Conservation (phyloP, 2,113 vertebrate species). For the Alligator mississippiensis region DNA sequence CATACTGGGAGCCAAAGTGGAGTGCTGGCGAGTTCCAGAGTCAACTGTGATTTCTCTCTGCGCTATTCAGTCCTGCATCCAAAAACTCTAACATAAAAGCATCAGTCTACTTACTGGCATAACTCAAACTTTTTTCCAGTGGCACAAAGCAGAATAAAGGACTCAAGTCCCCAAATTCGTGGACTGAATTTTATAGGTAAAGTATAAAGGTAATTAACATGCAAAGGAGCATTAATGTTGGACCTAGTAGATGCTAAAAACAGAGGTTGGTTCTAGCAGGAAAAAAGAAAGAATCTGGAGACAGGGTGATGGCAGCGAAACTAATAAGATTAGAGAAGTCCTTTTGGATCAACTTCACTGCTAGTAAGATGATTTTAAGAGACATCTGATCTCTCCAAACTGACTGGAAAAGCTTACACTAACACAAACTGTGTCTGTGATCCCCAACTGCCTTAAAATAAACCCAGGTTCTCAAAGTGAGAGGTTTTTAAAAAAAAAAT, state of each 20-base stretch:
- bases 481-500: conserved; percentile 36
- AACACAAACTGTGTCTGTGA: background rate
- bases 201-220: conserved; percentile 46
- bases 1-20: background rate
- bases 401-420: conserved; percentile 59
- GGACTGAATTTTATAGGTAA: background rate
- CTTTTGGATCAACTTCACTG: conserved; percentile 58
- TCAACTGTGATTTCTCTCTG: background rate
- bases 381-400: conserved; percentile 71
- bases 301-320: conserved; percentile 56
- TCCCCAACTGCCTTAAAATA: conserved; percentile 50
- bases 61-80: background rate
- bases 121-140: background rate
- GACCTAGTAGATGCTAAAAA: conserved; percentile 63
- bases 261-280: conserved; percentile 60
- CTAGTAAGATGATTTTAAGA: conserved; percentile 60
- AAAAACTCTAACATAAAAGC: background rate
- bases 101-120: background rate
- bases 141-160: background rate
- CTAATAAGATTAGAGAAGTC: conserved; percentile 69
- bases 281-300: conserved; percentile 56
- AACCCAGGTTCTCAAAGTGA: conserved; percentile 59
- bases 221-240: conserved; percentile 59
- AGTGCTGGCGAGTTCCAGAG: background rate
- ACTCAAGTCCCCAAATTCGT: background rate